These are phyloP conservation scores for Lissonota sp. DNA, from an alignment of 2,888 invertebrate species.

Conservation along the genomic window DNA sequence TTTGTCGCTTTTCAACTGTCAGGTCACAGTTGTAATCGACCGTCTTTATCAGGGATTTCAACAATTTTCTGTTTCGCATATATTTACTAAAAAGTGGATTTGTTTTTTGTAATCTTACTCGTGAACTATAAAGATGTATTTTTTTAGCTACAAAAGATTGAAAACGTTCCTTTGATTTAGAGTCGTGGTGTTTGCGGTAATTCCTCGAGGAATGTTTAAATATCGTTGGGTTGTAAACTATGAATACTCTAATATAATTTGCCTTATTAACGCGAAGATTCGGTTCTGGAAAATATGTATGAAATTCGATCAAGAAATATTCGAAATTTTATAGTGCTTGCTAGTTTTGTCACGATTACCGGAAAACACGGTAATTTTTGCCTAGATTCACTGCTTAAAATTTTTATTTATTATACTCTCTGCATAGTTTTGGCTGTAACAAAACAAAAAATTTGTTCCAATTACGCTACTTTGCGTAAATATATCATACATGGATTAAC, in stretches of 20 bases:
- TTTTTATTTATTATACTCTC: no score
- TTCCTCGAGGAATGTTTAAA: slow-evolving; percentile 45
- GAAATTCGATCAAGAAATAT: slow-evolving; percentile 13
- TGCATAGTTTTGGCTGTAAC: no score
- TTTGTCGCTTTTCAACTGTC: slow-evolving; percentile 27
- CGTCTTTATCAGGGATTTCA: slow-evolving; percentile 27
- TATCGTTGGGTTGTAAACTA: slow-evolving; percentile 55
- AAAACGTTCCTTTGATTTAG: slow-evolving; percentile 35
- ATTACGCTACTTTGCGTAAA: slow-evolving; percentile 4
- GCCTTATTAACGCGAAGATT: not conserved
- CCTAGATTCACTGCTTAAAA: no score
- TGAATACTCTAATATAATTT: slow-evolving; percentile 52
- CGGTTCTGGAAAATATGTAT: slow-evolving; percentile 47
- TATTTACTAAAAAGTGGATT: not conserved
- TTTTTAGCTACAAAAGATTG: slow-evolving; percentile 2
- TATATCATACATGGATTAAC: not conserved
- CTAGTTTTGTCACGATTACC: no score
- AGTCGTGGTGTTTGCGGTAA: slow-evolving; percentile 20
- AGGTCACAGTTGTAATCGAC: slow-evolving; percentile 23
- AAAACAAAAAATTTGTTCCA: no score
- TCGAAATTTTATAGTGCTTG: no score
- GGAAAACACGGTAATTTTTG: no score
- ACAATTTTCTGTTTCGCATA: slow-evolving; percentile 4
- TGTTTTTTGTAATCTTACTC: slow-evolving; percentile 26
- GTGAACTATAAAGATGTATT: slow-evolving; percentile 23